Conservation (phyloP, 2,888 invertebrate genomes). For the Drosophila parthenogenetica region DNA sequence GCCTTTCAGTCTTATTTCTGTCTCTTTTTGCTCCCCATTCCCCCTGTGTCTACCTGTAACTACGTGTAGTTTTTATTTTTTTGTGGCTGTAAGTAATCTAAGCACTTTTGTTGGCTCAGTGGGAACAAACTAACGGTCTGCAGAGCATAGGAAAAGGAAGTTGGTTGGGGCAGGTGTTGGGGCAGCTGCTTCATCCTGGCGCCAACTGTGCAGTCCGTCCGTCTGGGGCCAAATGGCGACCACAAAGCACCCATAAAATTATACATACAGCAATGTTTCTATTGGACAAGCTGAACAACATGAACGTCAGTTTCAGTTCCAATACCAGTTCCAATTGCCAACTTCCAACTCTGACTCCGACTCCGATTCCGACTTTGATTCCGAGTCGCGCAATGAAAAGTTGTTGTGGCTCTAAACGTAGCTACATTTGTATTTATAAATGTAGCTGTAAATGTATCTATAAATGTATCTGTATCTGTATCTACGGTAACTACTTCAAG, state of each 20-base stretch:
- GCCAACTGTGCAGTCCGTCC: conserved; percentile 34
- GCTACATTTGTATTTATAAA: conserved; percentile 25
- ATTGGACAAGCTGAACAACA: conserved; percentile 55
- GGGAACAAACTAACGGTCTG: conserved; percentile 46
- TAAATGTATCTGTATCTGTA: conserved; percentile 11
- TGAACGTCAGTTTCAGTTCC: background rate
- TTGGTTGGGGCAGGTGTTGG: background rate
- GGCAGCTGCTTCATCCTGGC: conserved; percentile 39
- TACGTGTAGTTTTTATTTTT: conserved; percentile 29
- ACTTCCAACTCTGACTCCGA: background rate
- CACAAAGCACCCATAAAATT: conserved; percentile 76
- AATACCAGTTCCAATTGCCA: background rate
- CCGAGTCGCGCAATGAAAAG: conserved; percentile 28
- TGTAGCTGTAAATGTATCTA: conserved; percentile 26
- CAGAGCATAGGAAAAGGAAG: background rate
- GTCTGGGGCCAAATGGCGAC: conserved; percentile 45
- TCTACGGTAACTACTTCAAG: conserved; percentile 60
- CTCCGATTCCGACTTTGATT: background rate
- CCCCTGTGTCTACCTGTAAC: conserved; percentile 39
- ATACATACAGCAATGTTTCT: conserved; percentile 66
- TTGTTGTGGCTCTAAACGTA: conserved; percentile 49
- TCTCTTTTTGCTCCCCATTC: background rate
- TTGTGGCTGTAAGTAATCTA: conserved; percentile 36
- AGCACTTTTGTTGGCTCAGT: conserved; percentile 44
- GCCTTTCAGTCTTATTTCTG: conserved; percentile 32